These are phyloP conservation scores for Leptosomus discolor DNA, from an alignment of 2,113 vertebrate genomes.

Conservation along the genomic window DNA sequence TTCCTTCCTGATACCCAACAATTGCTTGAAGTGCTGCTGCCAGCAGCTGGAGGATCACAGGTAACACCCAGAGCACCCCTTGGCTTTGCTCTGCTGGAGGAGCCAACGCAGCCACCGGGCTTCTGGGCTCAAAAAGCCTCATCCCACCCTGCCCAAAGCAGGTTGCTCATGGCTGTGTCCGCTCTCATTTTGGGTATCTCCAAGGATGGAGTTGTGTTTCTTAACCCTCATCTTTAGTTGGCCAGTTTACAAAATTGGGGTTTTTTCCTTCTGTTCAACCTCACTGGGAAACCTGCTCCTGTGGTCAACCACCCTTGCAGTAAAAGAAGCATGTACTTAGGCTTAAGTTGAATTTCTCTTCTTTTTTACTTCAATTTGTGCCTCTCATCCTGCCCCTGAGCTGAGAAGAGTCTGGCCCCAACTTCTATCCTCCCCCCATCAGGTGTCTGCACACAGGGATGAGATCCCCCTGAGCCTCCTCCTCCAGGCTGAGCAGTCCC, in stretches of 20 bases:
- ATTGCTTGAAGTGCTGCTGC: background rate
- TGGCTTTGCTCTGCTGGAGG: background rate
- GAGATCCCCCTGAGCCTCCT: background rate
- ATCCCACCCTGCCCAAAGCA: background rate
- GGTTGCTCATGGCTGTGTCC: background rate
- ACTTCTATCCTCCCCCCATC: background rate
- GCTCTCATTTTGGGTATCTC: background rate
- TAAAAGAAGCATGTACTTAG: background rate
- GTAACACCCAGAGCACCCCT: background rate
- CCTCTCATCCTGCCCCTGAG: background rate
- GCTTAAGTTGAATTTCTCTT: background rate
- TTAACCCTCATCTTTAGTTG: too few species aligned
- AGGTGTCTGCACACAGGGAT: rapidly evolving
- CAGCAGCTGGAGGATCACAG: rapidly evolving
- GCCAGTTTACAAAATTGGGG: too few species aligned
- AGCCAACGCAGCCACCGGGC: background rate
- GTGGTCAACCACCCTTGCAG: background rate
- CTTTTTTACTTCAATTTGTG: background rate
- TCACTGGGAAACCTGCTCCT: background rate
- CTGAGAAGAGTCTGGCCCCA: background rate
- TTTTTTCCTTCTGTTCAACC: too few species aligned
- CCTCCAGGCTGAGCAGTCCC: background rate
- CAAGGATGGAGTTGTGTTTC: background rate
- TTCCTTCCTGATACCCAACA: background rate
- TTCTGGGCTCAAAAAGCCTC: background rate